Conservation (phyloP, 2,113 vertebrate genomes). For the Eurypyga helias region DNA sequence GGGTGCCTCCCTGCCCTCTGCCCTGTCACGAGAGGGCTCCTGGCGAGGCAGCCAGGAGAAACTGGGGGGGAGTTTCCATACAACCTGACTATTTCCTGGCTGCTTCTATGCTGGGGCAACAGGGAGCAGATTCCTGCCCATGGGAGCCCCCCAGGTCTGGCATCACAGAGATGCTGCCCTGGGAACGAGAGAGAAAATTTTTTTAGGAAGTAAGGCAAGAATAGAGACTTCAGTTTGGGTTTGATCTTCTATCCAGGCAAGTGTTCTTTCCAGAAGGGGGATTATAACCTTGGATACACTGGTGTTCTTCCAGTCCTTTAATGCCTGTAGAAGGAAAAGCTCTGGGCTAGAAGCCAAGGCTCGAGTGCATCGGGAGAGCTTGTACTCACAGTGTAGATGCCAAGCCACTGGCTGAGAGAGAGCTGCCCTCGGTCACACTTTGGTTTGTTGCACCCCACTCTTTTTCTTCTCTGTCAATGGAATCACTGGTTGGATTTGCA, state of each 20-base stretch:
- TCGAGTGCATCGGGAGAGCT: not conserved
- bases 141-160: not conserved
- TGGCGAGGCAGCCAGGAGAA: not conserved
- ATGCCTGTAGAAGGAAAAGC: not conserved
- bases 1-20: not conserved
- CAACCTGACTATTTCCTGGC: not conserved
- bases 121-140: not conserved
- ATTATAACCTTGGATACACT: constrained; percentile 8
- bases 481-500: not conserved
- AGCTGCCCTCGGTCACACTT: not conserved
- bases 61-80: not conserved
- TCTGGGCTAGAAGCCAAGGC: not conserved
- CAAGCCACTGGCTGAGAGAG: not conserved
- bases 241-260: constrained; percentile 19
- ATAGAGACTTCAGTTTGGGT: not conserved
- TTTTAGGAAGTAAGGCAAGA: constrained; percentile 6
- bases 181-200: not conserved
- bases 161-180: not conserved
- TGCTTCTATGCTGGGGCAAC: not conserved
- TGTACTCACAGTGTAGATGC: not conserved
- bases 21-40: not conserved
- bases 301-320: not conserved
- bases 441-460: not conserved
- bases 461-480: not conserved
- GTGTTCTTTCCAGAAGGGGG: not conserved